Conservation (phyloP, 2,888 invertebrate species). For the Tetragonisca angustula region DNA sequence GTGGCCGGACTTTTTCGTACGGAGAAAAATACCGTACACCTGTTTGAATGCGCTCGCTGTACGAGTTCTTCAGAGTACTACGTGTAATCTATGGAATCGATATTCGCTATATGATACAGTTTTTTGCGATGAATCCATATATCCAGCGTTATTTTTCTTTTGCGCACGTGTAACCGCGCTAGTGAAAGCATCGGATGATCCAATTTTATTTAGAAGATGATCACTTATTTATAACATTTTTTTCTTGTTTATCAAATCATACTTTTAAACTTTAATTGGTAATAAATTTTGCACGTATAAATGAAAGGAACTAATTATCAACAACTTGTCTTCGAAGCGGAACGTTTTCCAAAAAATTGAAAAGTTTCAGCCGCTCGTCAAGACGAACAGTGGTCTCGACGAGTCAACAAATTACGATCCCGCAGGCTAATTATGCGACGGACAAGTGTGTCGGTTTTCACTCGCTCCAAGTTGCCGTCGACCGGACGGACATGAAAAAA, state of each 20-base stretch:
- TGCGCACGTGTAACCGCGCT: neutral
- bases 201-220: neutral
- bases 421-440: constrained; percentile 51
- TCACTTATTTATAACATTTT: neutral
- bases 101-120: neutral
- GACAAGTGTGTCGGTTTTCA: constrained; percentile 3
- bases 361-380: neutral
- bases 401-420: constrained; percentile 34
- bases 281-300: no score
- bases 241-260: no score
- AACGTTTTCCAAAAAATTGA: neutral
- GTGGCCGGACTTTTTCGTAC: constrained; percentile 56
- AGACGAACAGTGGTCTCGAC: constrained; percentile 25
- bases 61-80: constrained; percentile 30
- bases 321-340: neutral
- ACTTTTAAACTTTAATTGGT: no score
- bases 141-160: neutral
- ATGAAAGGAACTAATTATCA: neutral
- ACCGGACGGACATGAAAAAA: constrained; percentile 43
- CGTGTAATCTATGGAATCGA: constrained; percentile 23
- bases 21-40: constrained; percentile 66
- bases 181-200: neutral
- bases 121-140: constrained; percentile 2
- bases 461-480: constrained; percentile 11
- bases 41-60: constrained; percentile 63